Base-by-base conservation (phyloP, 2,888 invertebrate genomes). In the Parascotia fuliginaria region DNA sequence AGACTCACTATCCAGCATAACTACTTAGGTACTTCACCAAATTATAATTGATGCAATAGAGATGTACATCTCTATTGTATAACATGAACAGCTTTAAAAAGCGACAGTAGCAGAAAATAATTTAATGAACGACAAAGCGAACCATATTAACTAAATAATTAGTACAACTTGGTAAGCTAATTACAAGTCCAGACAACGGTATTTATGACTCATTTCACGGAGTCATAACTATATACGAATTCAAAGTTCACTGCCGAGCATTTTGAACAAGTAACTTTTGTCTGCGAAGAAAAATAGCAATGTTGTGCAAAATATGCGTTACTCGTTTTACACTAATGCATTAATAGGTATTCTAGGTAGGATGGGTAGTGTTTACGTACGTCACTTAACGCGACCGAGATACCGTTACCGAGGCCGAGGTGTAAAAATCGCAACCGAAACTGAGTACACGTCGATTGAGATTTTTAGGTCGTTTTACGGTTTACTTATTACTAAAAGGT, bases 401-500 rank as follows among this genome's bases (percentile, higher is more conserved):
- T 54, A 66, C 66, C 55, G 66, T 62, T 70, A 55, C 13, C 28
- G 12, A 42, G 3, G 31, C 13, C 28, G 12, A 42, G 3, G 31
- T 50, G 47, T 42, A 46, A 54, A 61, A 55, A 50, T 54, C 33
- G 33, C 29, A 45, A 43, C 38, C 57, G 32, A 53, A 58, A 55
- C 58, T 3, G 41, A 47, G 47, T 37, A 40, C 40, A 40, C 19
- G 28, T 38, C 43, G 14, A 62, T 66, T 62, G 55, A 70, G 66
- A 60, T 66, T 63, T 57, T 50, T 67, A 38, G 66, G 70, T 49
- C 56, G 45, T 53, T 55, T 49, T 54, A 42, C 45, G 34, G 57
- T 43, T 49, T 37, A 54, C 5, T 41, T 29, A 34, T 28, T 24
- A 39, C 27, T 37, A 42, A 24, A 32, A 12, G 14, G 19, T 47